Percentiles rank a stretch among this genome's conserved stretches.
Evolutionary conservation across 1,140 invertebrate genomes (phyloP).

Genomic region (Drosophila pallidifrons): DNA sequence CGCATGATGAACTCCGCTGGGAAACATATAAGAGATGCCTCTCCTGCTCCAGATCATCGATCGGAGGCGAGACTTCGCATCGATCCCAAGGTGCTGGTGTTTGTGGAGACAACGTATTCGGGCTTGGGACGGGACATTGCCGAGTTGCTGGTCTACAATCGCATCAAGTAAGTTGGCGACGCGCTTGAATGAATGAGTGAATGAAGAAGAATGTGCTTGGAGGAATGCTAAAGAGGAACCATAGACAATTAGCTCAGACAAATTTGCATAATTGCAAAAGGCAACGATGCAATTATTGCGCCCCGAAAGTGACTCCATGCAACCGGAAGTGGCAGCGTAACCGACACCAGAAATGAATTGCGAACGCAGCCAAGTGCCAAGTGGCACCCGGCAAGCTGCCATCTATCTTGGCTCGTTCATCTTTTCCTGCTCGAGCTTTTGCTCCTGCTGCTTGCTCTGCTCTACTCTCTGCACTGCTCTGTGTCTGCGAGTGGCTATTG

Average conservation of each 20-base stretch:
- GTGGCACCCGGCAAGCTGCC: constrained; percentile 20
- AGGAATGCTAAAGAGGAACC: constrained; percentile 57
- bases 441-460: too few species aligned
- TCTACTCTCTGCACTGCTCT: constrained; percentile 13
- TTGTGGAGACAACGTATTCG: constrained; percentile 98
- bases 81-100: constrained; percentile 96
- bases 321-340: constrained; percentile 72
- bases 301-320: constrained; percentile 58
- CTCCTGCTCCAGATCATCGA: constrained; percentile 90
- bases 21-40: constrained; percentile 86
- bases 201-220: background rate
- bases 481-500: constrained; percentile 64
- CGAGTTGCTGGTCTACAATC: constrained; percentile 96
- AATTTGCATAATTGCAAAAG: constrained; percentile 79
- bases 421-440: background rate
- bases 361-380: constrained; percentile 58
- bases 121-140: constrained; percentile 95
- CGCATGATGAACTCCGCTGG: constrained; percentile 87
- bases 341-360: constrained; percentile 71
- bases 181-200: background rate
- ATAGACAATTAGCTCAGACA: constrained; percentile 74
- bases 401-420: constrained; percentile 30
- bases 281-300: constrained; percentile 75
- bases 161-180: constrained; percentile 93
- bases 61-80: constrained; percentile 92